Conservation (phyloP, 1,140 invertebrate genomes). For the Theocolax elegans region DNA sequence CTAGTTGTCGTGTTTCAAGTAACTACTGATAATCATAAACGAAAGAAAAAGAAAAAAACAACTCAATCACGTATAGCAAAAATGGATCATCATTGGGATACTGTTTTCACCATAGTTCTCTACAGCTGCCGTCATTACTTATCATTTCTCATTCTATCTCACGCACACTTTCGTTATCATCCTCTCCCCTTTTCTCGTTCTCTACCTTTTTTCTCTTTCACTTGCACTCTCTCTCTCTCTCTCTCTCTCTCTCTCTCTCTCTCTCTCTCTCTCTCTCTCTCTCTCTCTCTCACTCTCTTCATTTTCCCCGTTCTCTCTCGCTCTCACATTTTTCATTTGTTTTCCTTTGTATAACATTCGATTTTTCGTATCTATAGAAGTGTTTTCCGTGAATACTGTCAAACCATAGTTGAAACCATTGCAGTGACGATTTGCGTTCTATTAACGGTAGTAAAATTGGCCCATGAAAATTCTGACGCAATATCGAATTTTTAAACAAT, state of each 20-base stretch:
- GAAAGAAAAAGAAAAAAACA: conserved; percentile 50
- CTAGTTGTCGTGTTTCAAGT: conserved; percentile 56
- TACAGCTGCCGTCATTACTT: conserved; percentile 55
- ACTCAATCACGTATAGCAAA: conserved; percentile 58
- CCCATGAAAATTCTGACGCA: not conserved
- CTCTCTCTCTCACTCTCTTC: conserved; percentile 46
- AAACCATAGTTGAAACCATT: conserved; percentile 12
- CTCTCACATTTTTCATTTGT: too few species aligned
- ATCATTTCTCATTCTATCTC: conserved; percentile 46
- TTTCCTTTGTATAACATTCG: too few species aligned
- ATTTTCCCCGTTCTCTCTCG: too few species aligned
- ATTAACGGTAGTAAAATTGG: not conserved
- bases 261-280: too few species aligned
- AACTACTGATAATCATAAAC: conserved; percentile 57
- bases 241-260: conserved; percentile 38
- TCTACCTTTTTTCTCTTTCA: conserved; percentile 47
- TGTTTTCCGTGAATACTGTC: too few species aligned
- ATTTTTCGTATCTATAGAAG: too few species aligned
- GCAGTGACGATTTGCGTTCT: not conserved
- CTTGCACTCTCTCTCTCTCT: conserved; percentile 47
- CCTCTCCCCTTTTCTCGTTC: conserved; percentile 36
- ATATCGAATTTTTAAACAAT: conserved; percentile 5
- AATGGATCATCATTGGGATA: conserved; percentile 61
- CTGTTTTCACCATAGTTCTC: conserved; percentile 47
- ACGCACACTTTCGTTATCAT: conserved; percentile 46